phyloP scores from a whole-genome alignment of 2,113 vertebrate species.

The Gymnobelideus leadbeateri region DNA sequence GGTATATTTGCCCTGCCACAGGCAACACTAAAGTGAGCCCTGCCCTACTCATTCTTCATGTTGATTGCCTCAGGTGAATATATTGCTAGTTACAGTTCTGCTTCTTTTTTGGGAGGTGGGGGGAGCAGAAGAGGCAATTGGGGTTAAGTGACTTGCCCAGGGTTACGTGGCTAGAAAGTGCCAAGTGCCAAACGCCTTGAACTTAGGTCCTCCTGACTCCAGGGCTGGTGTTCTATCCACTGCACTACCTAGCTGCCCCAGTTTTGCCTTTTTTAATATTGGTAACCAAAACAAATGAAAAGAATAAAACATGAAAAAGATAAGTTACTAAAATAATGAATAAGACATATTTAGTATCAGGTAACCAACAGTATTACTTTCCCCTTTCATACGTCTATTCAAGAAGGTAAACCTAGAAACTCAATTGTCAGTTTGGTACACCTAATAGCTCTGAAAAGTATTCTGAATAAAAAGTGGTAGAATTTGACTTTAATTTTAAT shows the following conservation, averaged over 20 bases:
- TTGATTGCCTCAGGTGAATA: background rate
- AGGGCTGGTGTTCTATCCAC: too few relatives aligned
- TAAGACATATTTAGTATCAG: background rate
- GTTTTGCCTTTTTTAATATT: background rate
- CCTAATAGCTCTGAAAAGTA: conserved; percentile 14
- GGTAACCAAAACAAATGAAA: background rate
- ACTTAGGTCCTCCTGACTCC: too few relatives aligned
- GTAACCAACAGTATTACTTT: background rate
- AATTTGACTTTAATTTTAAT: conserved; percentile 46
- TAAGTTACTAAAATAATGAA: background rate
- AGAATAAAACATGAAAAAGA: background rate
- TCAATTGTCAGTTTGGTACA: background rate
- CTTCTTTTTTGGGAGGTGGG: too few relatives aligned
- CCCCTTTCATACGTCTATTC: background rate
- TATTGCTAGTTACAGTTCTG: background rate
- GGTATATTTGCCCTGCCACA: background rate
- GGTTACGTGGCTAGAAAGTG: too few relatives aligned
- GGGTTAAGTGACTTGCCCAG: too few relatives aligned
- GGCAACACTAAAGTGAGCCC: background rate
- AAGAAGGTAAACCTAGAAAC: background rate
- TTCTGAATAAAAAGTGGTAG: background rate
- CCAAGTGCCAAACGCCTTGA: too few relatives aligned
- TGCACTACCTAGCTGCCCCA: background rate
- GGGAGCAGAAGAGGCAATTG: too few relatives aligned
- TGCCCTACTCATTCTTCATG: background rate